Base-by-base conservation (phyloP, 1,140 invertebrate genomes). In the Hycleus phaleratus region DNA sequence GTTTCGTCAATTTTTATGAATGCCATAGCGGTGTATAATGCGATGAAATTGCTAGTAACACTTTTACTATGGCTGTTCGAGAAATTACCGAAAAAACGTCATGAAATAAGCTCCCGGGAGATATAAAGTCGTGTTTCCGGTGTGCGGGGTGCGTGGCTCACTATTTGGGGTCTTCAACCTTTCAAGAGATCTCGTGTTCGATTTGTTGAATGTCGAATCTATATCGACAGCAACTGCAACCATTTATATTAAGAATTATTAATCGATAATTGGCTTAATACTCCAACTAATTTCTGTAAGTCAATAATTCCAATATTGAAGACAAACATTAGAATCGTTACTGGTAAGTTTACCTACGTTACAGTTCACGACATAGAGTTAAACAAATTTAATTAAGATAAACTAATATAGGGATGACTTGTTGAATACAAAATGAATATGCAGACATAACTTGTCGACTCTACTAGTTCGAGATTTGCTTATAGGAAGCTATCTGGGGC, bases 41-140 rank as follows among this genome's bases (percentile, higher is more conserved):
- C 49, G 52, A 55, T 55, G 47, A 49, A 49, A 54, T 42, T 43
- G 58, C 44, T 47, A 54, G 58, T 59, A 52, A 59, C 58, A 55
- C 39, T 59, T 59, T 59, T 59, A 59, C 50, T 49, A 46, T 42
- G 24, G 46, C 39, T 42, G 42, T 59, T 59, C 50, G 51, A 59
- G 49, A 55, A 59, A 54, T 54, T 59, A 49, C 58, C 26, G 58
- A 55, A 49, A 55, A 59, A 59, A 53, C 38, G 46, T 42, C 48
- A 45, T 46, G 49, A 54, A 55, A 49, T 54, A 59, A 59, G 43
- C 58, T 45, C 58, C 39, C 25, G 58, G 50, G 51, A 42, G 58
- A 59, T 47, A 59, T 59, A 59, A 59, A 59, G 58, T 25, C 49
- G 45, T 47, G 45, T 55, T 59, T 46, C 46, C 26, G 49, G 40